Base-by-base conservation (phyloP, 2,888 invertebrate species). In the Nebria salina region DNA sequence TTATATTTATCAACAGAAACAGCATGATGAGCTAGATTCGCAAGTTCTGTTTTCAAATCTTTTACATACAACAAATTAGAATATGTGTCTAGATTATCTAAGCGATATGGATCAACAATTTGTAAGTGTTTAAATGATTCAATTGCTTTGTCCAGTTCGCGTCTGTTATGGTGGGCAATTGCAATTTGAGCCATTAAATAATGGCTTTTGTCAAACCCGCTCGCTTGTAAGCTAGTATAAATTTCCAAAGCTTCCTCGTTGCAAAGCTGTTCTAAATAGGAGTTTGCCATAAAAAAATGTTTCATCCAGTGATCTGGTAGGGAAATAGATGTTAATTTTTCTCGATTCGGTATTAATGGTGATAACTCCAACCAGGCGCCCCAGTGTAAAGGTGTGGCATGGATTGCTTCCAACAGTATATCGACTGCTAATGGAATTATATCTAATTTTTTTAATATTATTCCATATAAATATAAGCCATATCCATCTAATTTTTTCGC, bases 81-180 rank as follows among this genome's bases (percentile, higher is more conserved):
- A 88, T 96, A 98, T 0, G 96, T 96, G 89, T 99, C 98, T 92
- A 99, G 95, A 88, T 98, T 96, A 86, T 99, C 98, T 65, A 99
- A 89, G 70, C 98, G 92, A 87, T 94, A 98, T 0, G 99, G 99
- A 91, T 99, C 99, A 85, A 92, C 91, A 85, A 94, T 93, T 84
- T 95, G 94, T 42, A 99, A 91, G 83, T 94, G 92, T 86, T 95
- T 93, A 87, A 98, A 99, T 75, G 95, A 92, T 83, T 93, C 92
- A 78, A 98, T 94, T 0, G 98, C 97, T 85, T 95, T 93, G 86
- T 97, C 97, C 25, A 97, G 94, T 90, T 98, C 98, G 92, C 97
- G 92, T 87, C 95, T 94, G 86, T 98, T 97, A 89, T 98, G 97
- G 88, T 96, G 95, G 15, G 96, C 96, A 83, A 97, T 93, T 9